Base-by-base conservation (phyloP, 2,113 vertebrate species). In the Hydropotes inermis region DNA sequence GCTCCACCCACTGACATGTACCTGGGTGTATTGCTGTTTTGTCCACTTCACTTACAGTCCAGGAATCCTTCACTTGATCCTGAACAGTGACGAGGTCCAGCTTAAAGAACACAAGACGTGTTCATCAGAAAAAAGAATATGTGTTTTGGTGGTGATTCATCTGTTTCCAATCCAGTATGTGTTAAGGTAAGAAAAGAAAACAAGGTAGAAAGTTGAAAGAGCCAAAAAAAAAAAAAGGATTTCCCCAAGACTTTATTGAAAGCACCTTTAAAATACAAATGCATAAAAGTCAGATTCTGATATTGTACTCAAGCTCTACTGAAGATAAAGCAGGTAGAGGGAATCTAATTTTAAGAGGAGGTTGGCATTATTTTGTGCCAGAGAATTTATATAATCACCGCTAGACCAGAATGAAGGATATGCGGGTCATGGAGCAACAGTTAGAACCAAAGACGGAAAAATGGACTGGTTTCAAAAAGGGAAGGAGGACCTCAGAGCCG, bases 21-120 rank as follows among this genome's bases (percentile, higher is more conserved):
- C 17, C 33, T 67, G 16, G 1, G 64, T 67, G 8, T 10, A n/a
- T 10, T n/a, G 64, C 64, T 67, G 8, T n/a, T 19, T 67, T 21
- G 8, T 36, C 33, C 8, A 67, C n/a, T 36, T 67, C 10, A 21
- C 19, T 67, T 36, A 67, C 17, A 36, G 64, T 36, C 33, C 8
- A 36, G 33, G 17, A 1, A 67, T 67, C 64, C 16, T 36, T 36
- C 64, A n/a, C 33, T n/a, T 64, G 33, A 21, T 67, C 64, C 33
- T 67, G 33, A 67, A 36, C 19, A 2, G 8, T 0, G 16, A 36
- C 0, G 1, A 36, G 16, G n/a, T 21, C 64, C 64, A 67, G 64
- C 64, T 67, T 19, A n/a, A 16, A n/a, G 7, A 67, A 67, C 61
- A 21, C 8, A 67, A 67, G 64, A 67, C 8, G 10, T 67, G 17